phyloP scores from a whole-genome alignment of 2,113 vertebrate species.

The Stercorarius parasiticus region DNA sequence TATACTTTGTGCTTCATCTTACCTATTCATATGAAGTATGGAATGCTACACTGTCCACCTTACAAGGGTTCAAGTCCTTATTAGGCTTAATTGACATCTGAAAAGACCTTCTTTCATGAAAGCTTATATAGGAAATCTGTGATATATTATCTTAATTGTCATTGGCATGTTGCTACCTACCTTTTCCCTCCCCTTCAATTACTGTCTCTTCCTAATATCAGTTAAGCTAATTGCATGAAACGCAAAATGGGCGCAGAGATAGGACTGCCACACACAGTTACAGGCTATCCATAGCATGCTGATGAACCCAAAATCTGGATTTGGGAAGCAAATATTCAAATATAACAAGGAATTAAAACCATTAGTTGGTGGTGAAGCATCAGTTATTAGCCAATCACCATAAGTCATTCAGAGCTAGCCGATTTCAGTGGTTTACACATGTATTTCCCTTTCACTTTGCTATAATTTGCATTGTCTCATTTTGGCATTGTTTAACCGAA shows the following conservation, averaged over 20 bases:
- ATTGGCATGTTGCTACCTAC: background rate
- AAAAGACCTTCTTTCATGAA: background rate
- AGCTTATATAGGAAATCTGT: background rate
- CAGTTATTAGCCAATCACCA: background rate
- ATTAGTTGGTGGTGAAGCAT: background rate
- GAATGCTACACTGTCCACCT: background rate
- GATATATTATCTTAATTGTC: background rate
- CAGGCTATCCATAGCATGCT: background rate
- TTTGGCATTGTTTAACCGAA: background rate
- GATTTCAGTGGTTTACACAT: background rate
- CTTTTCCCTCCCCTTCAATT: background rate
- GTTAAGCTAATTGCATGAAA: background rate
- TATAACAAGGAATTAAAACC: background rate
- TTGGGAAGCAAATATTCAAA: background rate
- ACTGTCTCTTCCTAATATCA: background rate
- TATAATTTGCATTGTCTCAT: background rate
- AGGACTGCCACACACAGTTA: background rate
- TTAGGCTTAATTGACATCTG: background rate
- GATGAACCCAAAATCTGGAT: background rate
- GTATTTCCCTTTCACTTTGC: background rate
- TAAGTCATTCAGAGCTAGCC: background rate
- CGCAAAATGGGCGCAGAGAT: background rate
- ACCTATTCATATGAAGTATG: background rate
- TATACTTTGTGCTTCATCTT: background rate
- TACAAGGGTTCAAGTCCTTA: background rate